These are phyloP conservation scores for Rhagonycha fulva DNA, from an alignment of 2,888 invertebrate genomes.

Conservation along the genomic window DNA sequence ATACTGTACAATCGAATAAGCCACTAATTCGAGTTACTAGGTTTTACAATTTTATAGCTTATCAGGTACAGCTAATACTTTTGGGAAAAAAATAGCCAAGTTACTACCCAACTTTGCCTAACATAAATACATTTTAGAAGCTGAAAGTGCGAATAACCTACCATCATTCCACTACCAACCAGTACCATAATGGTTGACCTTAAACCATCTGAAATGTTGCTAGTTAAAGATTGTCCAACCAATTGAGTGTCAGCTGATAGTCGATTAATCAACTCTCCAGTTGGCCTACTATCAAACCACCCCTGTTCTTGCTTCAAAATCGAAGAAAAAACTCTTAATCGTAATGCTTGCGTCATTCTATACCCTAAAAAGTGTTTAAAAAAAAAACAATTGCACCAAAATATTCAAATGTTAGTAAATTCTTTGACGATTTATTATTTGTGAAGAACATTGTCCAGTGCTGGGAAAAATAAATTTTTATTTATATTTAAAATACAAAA, in stretches of 20 bases:
- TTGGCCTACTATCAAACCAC: constrained; percentile 88
- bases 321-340: constrained; percentile 77
- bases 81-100: too few species aligned
- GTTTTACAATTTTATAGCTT: too few species aligned
- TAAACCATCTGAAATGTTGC: constrained; percentile 93
- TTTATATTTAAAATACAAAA: too few species aligned
- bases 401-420: neutral
- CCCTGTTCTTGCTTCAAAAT: constrained; percentile 86
- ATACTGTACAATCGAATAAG: too few species aligned
- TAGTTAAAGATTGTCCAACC: constrained; percentile 89
- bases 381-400: neutral
- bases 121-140: neutral
- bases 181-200: constrained; percentile 84
- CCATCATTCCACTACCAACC: constrained; percentile 94
- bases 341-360: constrained; percentile 80
- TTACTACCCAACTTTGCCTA: too few species aligned
- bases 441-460: too few species aligned
- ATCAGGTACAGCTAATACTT: too few species aligned
- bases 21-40: too few species aligned
- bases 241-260: constrained; percentile 88
- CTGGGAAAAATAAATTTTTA: too few species aligned
- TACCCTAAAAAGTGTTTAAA: constrained; percentile 63
- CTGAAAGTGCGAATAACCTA: constrained; percentile 47
- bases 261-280: constrained; percentile 91
- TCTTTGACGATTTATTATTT: too few species aligned